Evolutionary conservation across 2,888 invertebrate species (phyloP), one percentile per base, ranked within the genome.

Genomic region (Sarcophaga caerulescens): DNA sequence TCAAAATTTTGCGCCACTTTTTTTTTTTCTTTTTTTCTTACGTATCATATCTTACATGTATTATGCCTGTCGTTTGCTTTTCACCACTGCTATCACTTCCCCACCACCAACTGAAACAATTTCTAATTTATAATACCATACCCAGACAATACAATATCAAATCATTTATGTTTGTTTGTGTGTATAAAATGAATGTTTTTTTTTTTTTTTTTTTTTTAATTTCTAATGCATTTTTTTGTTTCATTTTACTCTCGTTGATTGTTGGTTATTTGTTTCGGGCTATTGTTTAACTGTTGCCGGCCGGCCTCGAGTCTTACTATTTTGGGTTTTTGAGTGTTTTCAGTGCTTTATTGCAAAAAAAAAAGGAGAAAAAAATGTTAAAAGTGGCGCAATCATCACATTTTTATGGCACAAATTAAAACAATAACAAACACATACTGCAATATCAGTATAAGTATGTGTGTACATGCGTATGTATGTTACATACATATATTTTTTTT

Each of bases 1-100:
- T 78, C 66, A 74, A 75, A 75, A 78, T 70, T 78, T 86, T 84
- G 86, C 84, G 84, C 84, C 84, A 86, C 59, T 84, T 85, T 81
- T 69, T 81, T 75, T 47, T 47, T 52, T 74, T 57, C 19, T 52
- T 74, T 57, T 19, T 66, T 66, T 35, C 66, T 66, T 19, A 66
- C 35, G 66, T 44, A 52, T 52, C 52, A 52, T 52, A 52, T 52
- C 52, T 52, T 52, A 52, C 52, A 14, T 52, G 52, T 52, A 17
- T 52, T 52, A 17, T 17, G 52, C 17, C 35, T 35, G 35, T 2
- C 35, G 35, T 35, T 10, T 52, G 12, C 4, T 12, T 52, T 52
- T 52, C 52, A 52, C 52, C 52, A 14, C 52, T 52, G 52, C 4
- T 14, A 4, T 17, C 52, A 5, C 17, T 14, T 52, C 12, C 10